These are phyloP conservation scores for Pangasius krempfi DNA, from an alignment of 2,797 vertebrate species.

Conservation along the genomic window DNA sequence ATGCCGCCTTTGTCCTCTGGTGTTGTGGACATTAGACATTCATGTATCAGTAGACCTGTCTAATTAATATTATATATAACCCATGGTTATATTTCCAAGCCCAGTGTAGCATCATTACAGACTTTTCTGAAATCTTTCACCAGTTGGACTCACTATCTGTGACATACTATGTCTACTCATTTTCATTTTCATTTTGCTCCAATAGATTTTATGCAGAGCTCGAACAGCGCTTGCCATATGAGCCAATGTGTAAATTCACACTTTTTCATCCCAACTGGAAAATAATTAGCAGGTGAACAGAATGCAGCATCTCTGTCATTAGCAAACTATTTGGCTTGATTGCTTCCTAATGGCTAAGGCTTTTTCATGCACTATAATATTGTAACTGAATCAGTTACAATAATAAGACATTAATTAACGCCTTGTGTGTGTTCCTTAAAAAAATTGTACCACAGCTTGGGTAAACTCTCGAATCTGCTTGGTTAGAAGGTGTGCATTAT, in stretches of 20 bases:
- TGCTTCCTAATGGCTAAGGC: background rate
- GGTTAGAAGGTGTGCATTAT: background rate
- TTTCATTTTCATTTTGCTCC: background rate
- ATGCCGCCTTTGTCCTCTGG: background rate
- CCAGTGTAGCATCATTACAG: conserved; percentile 10
- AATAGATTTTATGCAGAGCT: conserved; percentile 2
- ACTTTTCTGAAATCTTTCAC: conserved; percentile 20
- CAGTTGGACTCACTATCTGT: background rate
- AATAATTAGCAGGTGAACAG: conserved; percentile 31
- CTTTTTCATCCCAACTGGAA: background rate
- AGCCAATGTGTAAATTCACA: conserved; percentile 13
- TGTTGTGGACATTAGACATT: conserved; percentile 24
- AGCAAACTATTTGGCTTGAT: background rate
- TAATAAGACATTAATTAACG: background rate
- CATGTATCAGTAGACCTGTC: conserved; percentile 14
- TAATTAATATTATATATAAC: conserved; percentile 38
- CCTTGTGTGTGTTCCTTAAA: background rate
- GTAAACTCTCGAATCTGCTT: conserved; percentile 5
- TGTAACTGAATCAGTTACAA: conserved; percentile 4
- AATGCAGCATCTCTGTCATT: conserved; percentile 2
- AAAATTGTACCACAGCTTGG: background rate
- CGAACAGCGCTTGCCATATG: conserved; percentile 2
- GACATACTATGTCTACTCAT: background rate
- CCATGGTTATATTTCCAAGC: conserved; percentile 10
- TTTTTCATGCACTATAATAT: conserved; percentile 9